These are phyloP conservation scores for Harpalus rubripes DNA, from an alignment of 2,888 invertebrate species.

Conservation along the genomic window DNA sequence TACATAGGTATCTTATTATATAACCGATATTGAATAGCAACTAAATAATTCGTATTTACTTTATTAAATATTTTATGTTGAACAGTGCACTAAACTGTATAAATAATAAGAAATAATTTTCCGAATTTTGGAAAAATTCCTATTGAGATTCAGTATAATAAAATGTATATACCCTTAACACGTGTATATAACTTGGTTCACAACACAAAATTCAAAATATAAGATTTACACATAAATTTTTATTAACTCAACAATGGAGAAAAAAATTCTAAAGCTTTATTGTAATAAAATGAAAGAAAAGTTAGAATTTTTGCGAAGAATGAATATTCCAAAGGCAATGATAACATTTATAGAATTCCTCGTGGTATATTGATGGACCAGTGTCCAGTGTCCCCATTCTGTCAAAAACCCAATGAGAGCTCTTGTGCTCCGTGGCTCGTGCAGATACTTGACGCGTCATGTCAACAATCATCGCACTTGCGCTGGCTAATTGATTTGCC, in stretches of 20 bases:
- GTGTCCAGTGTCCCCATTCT: background rate
- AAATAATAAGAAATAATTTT: no score
- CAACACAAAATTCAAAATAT: no score
- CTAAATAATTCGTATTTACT: no score
- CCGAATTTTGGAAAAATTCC: no score
- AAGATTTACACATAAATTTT: no score
- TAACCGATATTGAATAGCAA: no score
- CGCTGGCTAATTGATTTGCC: constrained; percentile 40
- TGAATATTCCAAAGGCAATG: background rate
- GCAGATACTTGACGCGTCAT: constrained; percentile 34
- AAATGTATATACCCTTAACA: no score
- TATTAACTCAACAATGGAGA: background rate
- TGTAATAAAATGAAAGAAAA: background rate
- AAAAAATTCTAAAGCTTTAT: background rate
- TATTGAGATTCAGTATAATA: no score
- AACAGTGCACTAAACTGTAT: no score
- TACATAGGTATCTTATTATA: no score
- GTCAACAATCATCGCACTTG: constrained; percentile 45
- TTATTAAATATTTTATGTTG: no score
- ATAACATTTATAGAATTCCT: background rate
- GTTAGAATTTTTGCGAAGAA: background rate
- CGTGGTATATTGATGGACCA: background rate
- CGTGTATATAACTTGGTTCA: no score
- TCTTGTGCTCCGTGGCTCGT: background rate
- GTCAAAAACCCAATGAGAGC: background rate